These are phyloP conservation scores for Atta colombica DNA, from an alignment of 1,140 invertebrate species.

Conservation along the genomic window DNA sequence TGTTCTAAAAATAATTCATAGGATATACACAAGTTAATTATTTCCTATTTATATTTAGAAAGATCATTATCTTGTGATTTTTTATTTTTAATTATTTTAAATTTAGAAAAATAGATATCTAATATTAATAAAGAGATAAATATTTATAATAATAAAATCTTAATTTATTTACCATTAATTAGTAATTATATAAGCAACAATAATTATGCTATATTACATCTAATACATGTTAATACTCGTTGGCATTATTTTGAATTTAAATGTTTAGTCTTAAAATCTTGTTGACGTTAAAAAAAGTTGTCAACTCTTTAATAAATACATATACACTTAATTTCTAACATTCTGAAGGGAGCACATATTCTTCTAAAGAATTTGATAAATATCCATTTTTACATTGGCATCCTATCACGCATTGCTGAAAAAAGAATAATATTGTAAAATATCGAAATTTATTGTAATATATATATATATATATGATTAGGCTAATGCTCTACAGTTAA, in stretches of 20 bases:
- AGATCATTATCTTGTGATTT: no score
- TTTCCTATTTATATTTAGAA: no score
- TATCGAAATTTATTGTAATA: no score
- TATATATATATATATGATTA: no score
- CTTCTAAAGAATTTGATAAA: background rate
- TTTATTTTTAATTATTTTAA: no score
- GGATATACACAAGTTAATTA: no score
- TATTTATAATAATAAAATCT: background rate
- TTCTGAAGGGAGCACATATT: background rate
- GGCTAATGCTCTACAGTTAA: no score
- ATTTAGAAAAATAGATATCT: no score
- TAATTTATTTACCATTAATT: background rate
- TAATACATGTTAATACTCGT: background rate
- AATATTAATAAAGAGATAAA: no score
- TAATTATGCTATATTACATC: background rate
- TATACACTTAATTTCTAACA: slow-evolving; percentile 26
- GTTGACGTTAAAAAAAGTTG: background rate
- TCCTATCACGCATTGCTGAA: slow-evolving; percentile 47
- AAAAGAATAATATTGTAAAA: background rate
- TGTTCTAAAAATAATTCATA: no score
- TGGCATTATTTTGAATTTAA: background rate
- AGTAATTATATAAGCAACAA: background rate
- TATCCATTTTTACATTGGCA: slow-evolving; percentile 44
- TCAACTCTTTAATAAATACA: background rate
- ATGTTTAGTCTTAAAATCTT: background rate